A percentile compares a stretch with the other conserved stretches of the same genome.
Conservation (phyloP, 30 jellyfish, hydroid and myxozoan genomes). For the Chrysaora quinquecirrha region DNA sequence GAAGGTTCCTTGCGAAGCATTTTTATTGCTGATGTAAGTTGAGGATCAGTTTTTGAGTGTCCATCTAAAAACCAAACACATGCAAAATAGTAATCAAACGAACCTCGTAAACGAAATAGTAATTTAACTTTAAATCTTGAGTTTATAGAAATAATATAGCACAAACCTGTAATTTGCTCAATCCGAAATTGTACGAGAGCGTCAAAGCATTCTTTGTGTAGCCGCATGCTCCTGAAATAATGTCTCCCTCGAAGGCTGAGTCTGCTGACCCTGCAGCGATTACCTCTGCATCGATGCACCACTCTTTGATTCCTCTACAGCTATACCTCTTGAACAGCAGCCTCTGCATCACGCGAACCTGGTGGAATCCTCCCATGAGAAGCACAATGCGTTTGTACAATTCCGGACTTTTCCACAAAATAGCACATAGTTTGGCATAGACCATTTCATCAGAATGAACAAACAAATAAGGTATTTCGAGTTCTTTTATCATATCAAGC, state of each 20-base stretch:
- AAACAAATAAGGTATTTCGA: constrained; percentile 23
- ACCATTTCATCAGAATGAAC: no score
- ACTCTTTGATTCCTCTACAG: constrained; percentile 28
- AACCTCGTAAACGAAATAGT: no score
- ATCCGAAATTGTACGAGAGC: no score
- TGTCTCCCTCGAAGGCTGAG: constrained; percentile 27
- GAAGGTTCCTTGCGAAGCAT: neutral
- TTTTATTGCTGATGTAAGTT: no score
- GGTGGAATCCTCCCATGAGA: constrained; percentile 65
- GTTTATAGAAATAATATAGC: constrained; percentile 6
- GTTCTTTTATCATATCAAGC: neutral
- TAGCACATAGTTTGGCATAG: no score
- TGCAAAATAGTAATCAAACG: neutral
- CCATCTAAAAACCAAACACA: neutral
- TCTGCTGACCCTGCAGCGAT: constrained; percentile 44
- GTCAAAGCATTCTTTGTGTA: no score
- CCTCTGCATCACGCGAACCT: constrained; percentile 30
- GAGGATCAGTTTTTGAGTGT: neutral
- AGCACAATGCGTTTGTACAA: constrained; percentile 14
- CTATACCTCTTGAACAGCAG: constrained; percentile 11
- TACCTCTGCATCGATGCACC: constrained; percentile 46
- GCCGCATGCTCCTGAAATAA: constrained; percentile 32
- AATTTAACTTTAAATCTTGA: no score
- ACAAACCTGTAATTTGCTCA: no score
- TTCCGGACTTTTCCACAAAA: constrained; percentile 36